These are phyloP conservation scores for Alectura lathami DNA, from an alignment of 2,113 vertebrate genomes.

Conservation along the genomic window DNA sequence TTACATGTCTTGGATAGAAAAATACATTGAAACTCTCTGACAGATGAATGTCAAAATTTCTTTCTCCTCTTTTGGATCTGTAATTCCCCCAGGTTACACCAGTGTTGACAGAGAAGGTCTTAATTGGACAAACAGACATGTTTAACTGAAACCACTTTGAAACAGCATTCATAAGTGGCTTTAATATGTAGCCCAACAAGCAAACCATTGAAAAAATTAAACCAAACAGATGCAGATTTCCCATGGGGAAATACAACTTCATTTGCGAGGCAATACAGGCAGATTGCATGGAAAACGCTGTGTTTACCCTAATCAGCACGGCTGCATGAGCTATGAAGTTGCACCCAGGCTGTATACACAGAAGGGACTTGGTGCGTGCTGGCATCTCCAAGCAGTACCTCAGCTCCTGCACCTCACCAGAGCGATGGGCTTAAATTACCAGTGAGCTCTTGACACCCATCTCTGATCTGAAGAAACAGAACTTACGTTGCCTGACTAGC, in stretches of 20 bases:
- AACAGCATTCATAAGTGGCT: constrained; percentile 53
- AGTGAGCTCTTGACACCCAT: background rate
- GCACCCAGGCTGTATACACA: background rate
- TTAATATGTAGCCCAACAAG: constrained; percentile 70
- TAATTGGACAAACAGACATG: constrained; percentile 39
- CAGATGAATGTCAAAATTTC: constrained; percentile 6
- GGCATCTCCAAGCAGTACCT: background rate
- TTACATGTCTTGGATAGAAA: background rate
- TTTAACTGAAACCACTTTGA: constrained; percentile 61
- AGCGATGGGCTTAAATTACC: background rate
- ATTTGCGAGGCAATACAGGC: constrained; percentile 55
- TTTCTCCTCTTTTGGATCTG: background rate
- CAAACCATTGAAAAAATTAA: constrained; percentile 71
- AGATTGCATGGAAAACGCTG: constrained; percentile 54
- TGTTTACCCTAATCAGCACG: constrained; percentile 55
- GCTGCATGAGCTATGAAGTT: background rate
- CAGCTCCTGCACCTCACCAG: accelerated
- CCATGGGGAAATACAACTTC: constrained; percentile 44
- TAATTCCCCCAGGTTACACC: background rate
- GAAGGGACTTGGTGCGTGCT: accelerated
- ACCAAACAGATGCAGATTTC: constrained; percentile 69
- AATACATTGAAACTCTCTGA: background rate
- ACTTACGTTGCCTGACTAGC: background rate
- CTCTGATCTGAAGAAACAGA: background rate
- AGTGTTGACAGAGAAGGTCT: background rate